phyloP scores from a whole-genome alignment of 2,113 vertebrate species.

The Salminus brasiliensis region DNA sequence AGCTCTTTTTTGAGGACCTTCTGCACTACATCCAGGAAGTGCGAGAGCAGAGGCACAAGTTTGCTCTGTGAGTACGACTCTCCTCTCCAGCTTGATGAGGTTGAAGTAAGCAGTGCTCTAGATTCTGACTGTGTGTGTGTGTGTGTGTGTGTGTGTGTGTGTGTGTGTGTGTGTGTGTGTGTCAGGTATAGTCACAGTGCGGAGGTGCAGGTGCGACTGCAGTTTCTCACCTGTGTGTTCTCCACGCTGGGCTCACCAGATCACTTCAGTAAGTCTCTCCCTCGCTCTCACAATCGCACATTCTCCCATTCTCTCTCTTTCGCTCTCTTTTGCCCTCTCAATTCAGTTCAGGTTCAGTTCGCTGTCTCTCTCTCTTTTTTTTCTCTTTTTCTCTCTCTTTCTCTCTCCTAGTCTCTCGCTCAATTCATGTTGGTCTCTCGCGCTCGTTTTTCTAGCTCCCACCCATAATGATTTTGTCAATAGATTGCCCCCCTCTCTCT shows the following conservation, averaged over 20 bases:
- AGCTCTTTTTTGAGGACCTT: conserved; percentile 97
- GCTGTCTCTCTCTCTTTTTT: conserved; percentile 5
- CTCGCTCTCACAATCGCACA: neutral
- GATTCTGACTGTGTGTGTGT: neutral
- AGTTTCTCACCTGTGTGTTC: conserved; percentile 98
- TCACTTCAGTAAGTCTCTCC: conserved; percentile 90
- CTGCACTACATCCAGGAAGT: conserved; percentile 97
- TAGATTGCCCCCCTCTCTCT: no score
- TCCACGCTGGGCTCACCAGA: conserved; percentile 97
- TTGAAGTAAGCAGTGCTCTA: no score
- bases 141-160: neutral
- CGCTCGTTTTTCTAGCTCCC: no score
- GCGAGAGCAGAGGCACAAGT: conserved; percentile 90
- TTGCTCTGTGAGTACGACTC: conserved; percentile 87
- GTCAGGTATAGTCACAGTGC: conserved; percentile 96
- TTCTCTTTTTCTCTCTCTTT: neutral
- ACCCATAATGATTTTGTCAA: no score
- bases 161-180: neutral
- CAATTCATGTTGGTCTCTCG: no score
- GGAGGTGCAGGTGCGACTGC: conserved; percentile 97
- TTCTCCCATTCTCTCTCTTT: neutral
- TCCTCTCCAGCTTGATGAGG: no score
- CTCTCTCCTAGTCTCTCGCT: no score
- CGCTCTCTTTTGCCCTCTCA: neutral
- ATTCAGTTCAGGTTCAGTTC: no score